Evolutionary conservation across 2,797 vertebrate genomes (phyloP), one percentile per base, ranked within the genome.

Genomic region (Clangula hyemalis): DNA sequence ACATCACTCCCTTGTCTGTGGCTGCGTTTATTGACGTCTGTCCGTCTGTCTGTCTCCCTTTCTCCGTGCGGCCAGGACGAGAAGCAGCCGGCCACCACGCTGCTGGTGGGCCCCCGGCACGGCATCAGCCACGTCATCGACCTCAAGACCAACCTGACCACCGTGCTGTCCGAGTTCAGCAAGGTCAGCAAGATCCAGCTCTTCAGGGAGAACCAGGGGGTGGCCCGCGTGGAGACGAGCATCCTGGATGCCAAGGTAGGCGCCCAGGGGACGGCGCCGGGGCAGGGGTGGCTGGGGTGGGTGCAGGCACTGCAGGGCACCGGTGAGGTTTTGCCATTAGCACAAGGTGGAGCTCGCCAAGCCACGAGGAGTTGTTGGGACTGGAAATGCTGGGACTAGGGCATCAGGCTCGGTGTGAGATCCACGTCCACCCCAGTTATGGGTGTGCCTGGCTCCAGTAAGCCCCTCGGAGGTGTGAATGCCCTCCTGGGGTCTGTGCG

Each of bases 51-150:
- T 95, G 43, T 74, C 76, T 65, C 38, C 91, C 76, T 94, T 47
- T 82, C 53, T 64, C 24, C 64, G 4, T 39, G 71, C 62, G 14
- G n/a, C 57, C 96, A 99, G 99, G 99, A 99, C 1, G 99, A 99
- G 96, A 99, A 99, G 97, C 98, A 99, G 89, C 98, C 99, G 21
- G 99, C 99, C 82, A 99, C 99, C 88, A 99, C 98, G 8, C 98
- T 99, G 73, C 98, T 99, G 89, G 99, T 99, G 94, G 99, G 99
- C 72, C 99, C 99, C 32, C 98, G 99, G 73, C 99, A 99, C 1
- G 99, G 99, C 77, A 99, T 99, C 96, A 99, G 99, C 97, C 99
- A 99, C 47, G 99, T 99, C 90, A 99, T 99, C 27, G 99, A 99
- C 97, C 98, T 99, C 95, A 99, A 99, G 98, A 99, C 99, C 96